Conservation (phyloP, 1,140 invertebrate species). For the Portunus trituberculatus region DNA sequence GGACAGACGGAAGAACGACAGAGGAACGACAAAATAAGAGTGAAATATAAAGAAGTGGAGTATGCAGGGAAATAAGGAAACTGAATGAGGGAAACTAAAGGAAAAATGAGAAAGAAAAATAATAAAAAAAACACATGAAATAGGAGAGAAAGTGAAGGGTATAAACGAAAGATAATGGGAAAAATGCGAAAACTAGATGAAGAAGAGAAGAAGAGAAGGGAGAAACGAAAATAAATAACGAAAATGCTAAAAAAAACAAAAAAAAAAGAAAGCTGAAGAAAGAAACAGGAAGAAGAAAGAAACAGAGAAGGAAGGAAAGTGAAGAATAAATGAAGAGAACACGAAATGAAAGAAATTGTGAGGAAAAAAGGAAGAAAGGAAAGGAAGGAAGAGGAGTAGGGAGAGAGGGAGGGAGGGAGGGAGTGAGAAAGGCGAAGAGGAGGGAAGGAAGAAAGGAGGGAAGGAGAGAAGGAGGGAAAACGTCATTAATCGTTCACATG, state of each 20-base stretch:
- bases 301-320: neutral
- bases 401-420: neutral
- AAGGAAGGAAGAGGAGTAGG: neutral
- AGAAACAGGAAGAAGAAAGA: neutral
- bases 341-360: neutral
- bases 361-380: neutral
- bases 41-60: neutral
- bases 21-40: neutral
- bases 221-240: neutral
- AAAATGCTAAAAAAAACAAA: neutral
- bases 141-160: neutral
- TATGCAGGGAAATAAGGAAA: neutral
- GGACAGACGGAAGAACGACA: neutral
- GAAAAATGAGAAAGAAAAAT: neutral
- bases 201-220: neutral
- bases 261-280: no score
- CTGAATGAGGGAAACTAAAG: neutral
- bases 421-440: neutral
- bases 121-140: neutral
- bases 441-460: no score
- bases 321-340: neutral
- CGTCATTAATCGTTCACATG: conserved; percentile 40
- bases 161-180: neutral
- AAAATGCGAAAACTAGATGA: neutral
- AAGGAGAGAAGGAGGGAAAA: neutral